Evolutionary conservation across 2,888 invertebrate species (phyloP), one percentile per base, ranked within the genome.

Genomic region (Lepidochrysops patricia): DNA sequence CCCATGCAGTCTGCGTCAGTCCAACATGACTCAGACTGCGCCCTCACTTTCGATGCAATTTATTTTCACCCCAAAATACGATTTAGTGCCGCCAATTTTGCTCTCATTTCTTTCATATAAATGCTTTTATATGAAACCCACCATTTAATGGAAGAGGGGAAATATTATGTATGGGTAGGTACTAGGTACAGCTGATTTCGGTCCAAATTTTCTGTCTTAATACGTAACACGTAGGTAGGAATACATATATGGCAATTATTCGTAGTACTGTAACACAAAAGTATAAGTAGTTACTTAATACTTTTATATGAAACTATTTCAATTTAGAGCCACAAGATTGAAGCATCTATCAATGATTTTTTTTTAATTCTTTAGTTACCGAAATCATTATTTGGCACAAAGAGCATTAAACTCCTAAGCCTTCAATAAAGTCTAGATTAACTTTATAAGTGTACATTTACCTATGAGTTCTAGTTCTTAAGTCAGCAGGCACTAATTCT

Each of bases 1-100:
- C 68, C 64, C 61, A 63, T 64, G 64, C 66, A 65, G 61, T 60
- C 58, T 64, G 68, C 65, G 66, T 62, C 64, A 61, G 58, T 65
- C 62, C 65, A 62, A 52, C 52, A 61, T 64, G 66, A 69, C 61
- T 70, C 69, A 66, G 62, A 62, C 64, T 66, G 58, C 66, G 60
- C 67, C 67, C 63, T 65, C 26, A 61, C 63, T 60, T 58, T 49
- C 29, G 13, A 49, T 49, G 48, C 48, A 49, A 49, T 50, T 26
- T 50, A 26, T 6, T 26, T 50, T 52, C 52, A 27, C 26, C 52
- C 26, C 29, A 52, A 54, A 54, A 32, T 54, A 32, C 54, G 4
- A 54, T 27, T 52, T 27, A 27, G 13, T 4, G 1, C 52, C 52
- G 12, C 52, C n/a, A 52, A 52, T 27, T 27, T 26, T 27, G 52